Evolutionary conservation across 2,888 invertebrate genomes (phyloP), one percentile per base, ranked within the genome.

Genomic region (Melanophora roralis): DNA sequence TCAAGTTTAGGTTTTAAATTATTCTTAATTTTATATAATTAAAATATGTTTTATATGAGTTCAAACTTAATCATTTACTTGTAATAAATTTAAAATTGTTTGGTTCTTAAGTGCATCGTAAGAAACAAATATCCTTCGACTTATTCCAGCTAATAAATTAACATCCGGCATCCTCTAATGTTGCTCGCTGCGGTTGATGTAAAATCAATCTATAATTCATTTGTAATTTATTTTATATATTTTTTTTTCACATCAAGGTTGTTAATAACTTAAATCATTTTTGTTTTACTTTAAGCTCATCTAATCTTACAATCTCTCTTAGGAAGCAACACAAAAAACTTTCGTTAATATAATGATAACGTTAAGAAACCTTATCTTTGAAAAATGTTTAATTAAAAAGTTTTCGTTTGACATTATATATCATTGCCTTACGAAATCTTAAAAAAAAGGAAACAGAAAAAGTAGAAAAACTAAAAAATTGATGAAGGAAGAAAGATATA

Each of bases 361-460:
- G 62, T 4, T 19, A 32, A 45, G 60, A 71, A 62, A 62, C 34
- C 62, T 53, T 72, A 62, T 71, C 40, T 60, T 60, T 60, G 60
- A 21, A 62, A 62, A 62, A 62, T 72, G 43, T 62, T 72, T 72
- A 53, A 72, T 72, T 72, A 72, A 72, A 62, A 62, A 72, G 43
- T 72, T 72, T 53, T 62, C 34, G 62, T 43, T 62, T 72, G 72
- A 72, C 53, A 71, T 32, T 14, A 32, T 32, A 27, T 43, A 60
- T 19, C 59, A 27, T 14, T 11, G 32, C 27, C 32, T 12, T 12
- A 47, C 4, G 16, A 53, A 34, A 53, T 16, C 23, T 9, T 3
- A 27, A 43, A 32, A 40, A 40, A 21, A 12, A 27, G n/a, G 16
- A 16, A 45, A 32, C 14, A 53, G n/a, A 14, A 57, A 38, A 40